Conservation (phyloP, 1,140 invertebrate genomes). For the Tenebrio molitor region DNA sequence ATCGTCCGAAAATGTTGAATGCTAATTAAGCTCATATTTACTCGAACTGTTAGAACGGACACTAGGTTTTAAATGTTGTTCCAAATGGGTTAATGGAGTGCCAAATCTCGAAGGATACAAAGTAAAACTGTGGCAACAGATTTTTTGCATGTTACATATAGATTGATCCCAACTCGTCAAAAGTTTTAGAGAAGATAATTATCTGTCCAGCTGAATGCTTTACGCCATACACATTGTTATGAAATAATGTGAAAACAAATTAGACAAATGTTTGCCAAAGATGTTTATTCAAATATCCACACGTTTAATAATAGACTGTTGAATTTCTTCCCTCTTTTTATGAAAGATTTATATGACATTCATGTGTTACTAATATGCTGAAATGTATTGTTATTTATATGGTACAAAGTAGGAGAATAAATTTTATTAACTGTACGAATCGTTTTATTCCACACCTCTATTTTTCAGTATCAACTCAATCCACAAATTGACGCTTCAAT, state of each 20-base stretch:
- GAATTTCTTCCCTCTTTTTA: slow-evolving; percentile 44
- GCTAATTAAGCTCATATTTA: slow-evolving; percentile 10
- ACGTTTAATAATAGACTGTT: slow-evolving; percentile 46
- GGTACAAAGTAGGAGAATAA: slow-evolving; percentile 36
- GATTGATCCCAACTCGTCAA: neutral
- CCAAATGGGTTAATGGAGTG: slow-evolving; percentile 20
- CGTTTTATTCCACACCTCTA: slow-evolving; percentile 8
- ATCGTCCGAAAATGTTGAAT: neutral
- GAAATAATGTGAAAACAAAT: slow-evolving; percentile 6
- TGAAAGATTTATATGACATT: slow-evolving; percentile 40
- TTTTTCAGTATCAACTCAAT: slow-evolving; percentile 8
- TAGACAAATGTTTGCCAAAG: slow-evolving; percentile 45
- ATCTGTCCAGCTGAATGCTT: slow-evolving; percentile 28
- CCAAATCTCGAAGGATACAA: slow-evolving; percentile 35
- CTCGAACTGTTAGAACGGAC: slow-evolving; percentile 10
- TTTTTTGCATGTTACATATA: slow-evolving; percentile 30
- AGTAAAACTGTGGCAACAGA: slow-evolving; percentile 31
- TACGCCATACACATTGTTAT: slow-evolving; percentile 22
- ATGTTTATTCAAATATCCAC: slow-evolving; percentile 43
- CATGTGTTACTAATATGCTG: slow-evolving; percentile 39
- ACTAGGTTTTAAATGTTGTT: neutral
- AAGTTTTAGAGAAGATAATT: slow-evolving; percentile 8
- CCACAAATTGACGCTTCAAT: too few species aligned
- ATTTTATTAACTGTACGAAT: slow-evolving; percentile 13
- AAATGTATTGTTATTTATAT: slow-evolving; percentile 43